Evolutionary conservation across 2,888 invertebrate genomes (phyloP), one percentile per base, ranked within the genome.

Genomic region (Atrina japonica): DNA sequence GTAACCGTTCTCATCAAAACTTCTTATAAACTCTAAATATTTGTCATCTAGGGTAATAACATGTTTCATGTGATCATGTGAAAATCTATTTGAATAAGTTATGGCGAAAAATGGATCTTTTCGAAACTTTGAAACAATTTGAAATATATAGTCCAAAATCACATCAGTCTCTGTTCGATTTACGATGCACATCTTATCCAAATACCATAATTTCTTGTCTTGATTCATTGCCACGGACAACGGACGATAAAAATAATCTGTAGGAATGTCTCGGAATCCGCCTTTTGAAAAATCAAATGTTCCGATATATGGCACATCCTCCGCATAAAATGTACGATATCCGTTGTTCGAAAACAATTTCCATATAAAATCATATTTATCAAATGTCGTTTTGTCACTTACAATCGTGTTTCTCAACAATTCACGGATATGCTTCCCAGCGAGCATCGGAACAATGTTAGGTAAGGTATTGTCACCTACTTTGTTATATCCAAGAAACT

Each of bases 381-480:
- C 82, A 60, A 83, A 82, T 7, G 56, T 16, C 5, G 35, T 35
- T 7, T 35, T 11, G 9, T n/a, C 9, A 11, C 41, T 55, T 3
- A 16, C 41, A 18, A 66, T 47, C 16, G 56, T 63, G 41, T 73
- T 67, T 53, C 68, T 70, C 3, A 75, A 72, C 7, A 75, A 43
- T 41, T 80, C 80, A 11, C 70, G 61, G 0, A 66, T 16, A 55
- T 64, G 74, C 40, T 73, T 75, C 1, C 80, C 80, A 1, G 58
- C 93, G 14, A 97, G 91, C 70, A 96, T 93, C 0, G 97, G 95
- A 9, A 95, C 93, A 72, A 97, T 88, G 90, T 98, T 98, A n/a
- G 68, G 58, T 88, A 95, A 96, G 0, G 97, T 97, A 89, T 97
- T 97, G 89, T 97, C 97, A 3, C 94, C 97, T 14, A 97, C 95